These are phyloP conservation scores for Ageneiosus marmoratus DNA, from an alignment of 2,113 vertebrate genomes.

Conservation along the genomic window DNA sequence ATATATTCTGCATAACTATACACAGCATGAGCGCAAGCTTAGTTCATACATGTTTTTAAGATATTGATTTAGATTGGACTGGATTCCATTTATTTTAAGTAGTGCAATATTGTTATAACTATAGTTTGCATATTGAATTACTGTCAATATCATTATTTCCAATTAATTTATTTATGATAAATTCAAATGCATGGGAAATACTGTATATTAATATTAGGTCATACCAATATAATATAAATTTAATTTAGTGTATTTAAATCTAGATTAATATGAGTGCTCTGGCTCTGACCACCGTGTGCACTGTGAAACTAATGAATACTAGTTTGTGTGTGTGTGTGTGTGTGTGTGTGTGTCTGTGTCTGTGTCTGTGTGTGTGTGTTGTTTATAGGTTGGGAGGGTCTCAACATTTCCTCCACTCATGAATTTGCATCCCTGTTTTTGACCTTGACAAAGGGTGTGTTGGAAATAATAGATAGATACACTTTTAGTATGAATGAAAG, in stretches of 20 bases:
- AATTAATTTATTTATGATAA: not conserved
- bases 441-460: not conserved
- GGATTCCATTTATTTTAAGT: not conserved
- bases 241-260: not conserved
- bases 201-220: not conserved
- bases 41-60: no score
- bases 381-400: not conserved
- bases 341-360: not conserved
- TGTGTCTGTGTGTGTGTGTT: not conserved
- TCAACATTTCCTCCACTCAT: not conserved
- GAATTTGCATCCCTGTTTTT: not conserved
- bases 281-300: not conserved
- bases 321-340: not conserved
- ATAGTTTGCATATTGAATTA: no score
- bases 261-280: not conserved
- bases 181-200: not conserved
- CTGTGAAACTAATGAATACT: not conserved
- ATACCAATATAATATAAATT: not conserved
- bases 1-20: no score
- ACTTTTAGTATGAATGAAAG: conserved; percentile 4
- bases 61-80: not conserved
- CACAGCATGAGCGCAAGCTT: no score
- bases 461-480: not conserved
- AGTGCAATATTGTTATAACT: not conserved
- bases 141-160: not conserved